Conservation (phyloP, 2,113 vertebrate genomes). For the Ascaphus truei region DNA sequence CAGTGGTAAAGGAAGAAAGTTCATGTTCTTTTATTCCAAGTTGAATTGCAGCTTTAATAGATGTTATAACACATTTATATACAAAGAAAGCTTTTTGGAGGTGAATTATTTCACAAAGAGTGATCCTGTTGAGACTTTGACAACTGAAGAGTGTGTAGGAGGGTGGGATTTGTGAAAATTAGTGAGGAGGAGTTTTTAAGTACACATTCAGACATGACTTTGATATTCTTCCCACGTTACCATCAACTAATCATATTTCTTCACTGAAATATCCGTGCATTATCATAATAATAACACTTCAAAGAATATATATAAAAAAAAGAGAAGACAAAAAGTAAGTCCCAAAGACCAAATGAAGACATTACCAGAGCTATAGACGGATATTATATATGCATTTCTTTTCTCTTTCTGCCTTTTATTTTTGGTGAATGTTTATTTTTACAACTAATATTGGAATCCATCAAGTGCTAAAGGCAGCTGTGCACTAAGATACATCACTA, state of each 20-base stretch:
- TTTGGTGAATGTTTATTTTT: too few relatives aligned
- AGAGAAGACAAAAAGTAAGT: too few relatives aligned
- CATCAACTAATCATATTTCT: conserved; percentile 15
- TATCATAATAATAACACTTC: too few relatives aligned
- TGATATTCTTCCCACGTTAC: conserved; percentile 17
- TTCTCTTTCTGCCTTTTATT: too few relatives aligned
- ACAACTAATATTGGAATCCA: too few relatives aligned
- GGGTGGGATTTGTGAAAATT: conserved; percentile 17
- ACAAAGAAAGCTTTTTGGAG: conserved; percentile 22
- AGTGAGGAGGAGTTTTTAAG: conserved; percentile 26
- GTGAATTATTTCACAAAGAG: conserved; percentile 12
- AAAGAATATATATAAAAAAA: too few relatives aligned
- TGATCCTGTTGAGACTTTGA: conserved; percentile 18
- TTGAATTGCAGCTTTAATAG: conserved; percentile 9
- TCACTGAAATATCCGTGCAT: background rate
- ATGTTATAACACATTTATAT: conserved; percentile 4
- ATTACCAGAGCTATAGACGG: too few relatives aligned
- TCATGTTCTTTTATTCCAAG: background rate
- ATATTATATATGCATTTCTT: too few relatives aligned
- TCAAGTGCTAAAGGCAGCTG: too few relatives aligned
- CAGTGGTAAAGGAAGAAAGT: too few relatives aligned
- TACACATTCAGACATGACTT: conserved; percentile 24
- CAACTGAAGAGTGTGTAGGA: conserved; percentile 31
- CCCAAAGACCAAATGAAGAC: too few relatives aligned
- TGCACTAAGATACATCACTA: too few relatives aligned